phyloP scores from a whole-genome alignment of 92 coral and sea anemone species.

The Zoanthus gigantus region DNA sequence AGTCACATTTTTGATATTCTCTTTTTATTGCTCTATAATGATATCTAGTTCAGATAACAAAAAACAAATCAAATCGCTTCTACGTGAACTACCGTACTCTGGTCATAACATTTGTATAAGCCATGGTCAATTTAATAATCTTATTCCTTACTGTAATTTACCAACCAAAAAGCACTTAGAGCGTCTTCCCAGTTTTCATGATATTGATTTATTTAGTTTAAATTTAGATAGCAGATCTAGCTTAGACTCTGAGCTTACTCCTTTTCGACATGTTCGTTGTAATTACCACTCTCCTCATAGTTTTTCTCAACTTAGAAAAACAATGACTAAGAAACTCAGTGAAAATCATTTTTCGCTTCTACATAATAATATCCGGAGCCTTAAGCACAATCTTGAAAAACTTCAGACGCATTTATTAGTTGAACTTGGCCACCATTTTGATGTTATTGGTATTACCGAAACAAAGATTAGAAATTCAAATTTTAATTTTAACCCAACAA shows the following conservation, averaged over 20 bases:
- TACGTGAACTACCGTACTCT: not conserved
- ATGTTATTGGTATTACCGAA: constrained; percentile 40
- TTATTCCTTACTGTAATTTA: not conserved
- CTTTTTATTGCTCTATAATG: not conserved
- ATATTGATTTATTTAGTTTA: not conserved
- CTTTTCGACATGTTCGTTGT: constrained; percentile 1
- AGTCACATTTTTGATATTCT: not conserved
- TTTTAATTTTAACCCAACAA: not conserved
- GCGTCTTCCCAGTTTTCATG: constrained; percentile 6
- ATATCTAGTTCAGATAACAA: not conserved
- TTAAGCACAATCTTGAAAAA: too few species aligned
- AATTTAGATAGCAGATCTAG: not conserved
- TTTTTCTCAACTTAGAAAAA: not conserved
- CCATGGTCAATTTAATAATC: constrained; percentile 3
- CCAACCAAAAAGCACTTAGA: constrained; percentile 1
- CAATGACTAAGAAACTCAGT: not conserved
- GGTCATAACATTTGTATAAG: not conserved
- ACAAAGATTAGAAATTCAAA: not conserved
- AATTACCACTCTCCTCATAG: constrained; percentile 1
- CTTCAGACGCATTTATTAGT: not conserved
- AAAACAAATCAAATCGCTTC: not conserved
- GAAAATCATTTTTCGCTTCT: not conserved
- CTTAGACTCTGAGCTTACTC: not conserved
- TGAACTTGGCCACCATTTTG: not conserved
- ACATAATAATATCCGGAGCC: too few species aligned